Conservation (phyloP, 2,797 vertebrate genomes). For the Amphiprion clarkii region DNA sequence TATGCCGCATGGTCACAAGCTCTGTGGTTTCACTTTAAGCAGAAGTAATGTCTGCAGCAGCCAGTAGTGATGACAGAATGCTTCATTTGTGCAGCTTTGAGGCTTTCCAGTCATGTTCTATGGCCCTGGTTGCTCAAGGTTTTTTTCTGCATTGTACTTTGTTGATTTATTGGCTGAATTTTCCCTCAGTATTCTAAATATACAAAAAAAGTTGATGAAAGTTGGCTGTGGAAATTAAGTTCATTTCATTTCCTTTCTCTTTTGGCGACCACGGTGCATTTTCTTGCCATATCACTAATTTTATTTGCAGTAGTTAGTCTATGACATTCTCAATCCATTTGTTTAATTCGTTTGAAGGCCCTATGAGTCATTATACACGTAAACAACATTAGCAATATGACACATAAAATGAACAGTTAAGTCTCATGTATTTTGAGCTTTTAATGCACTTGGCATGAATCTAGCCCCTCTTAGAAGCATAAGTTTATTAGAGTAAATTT, state of each 20-base stretch:
- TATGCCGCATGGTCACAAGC: not conserved
- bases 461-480: not conserved
- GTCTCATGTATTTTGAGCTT: slow-evolving; percentile 1
- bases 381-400: not conserved
- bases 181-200: not conserved
- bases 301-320: not conserved
- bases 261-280: not conserved
- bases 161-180: not conserved
- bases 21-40: slow-evolving; percentile 4
- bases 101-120: not conserved
- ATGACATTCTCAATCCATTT: not conserved
- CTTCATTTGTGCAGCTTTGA: slow-evolving; percentile 22
- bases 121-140: not conserved
- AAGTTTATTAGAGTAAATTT: not conserved
- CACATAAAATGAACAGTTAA: not conserved
- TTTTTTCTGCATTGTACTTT: not conserved
- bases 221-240: not conserved
- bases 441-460: not conserved
- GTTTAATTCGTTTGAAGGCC: not conserved
- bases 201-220: not conserved
- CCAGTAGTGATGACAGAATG: not conserved
- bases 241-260: not conserved
- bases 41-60: not conserved
- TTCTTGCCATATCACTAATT: not conserved
- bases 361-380: not conserved